Base-by-base conservation (phyloP, 2,797 vertebrate genomes). In the Anguilla anguilla region DNA sequence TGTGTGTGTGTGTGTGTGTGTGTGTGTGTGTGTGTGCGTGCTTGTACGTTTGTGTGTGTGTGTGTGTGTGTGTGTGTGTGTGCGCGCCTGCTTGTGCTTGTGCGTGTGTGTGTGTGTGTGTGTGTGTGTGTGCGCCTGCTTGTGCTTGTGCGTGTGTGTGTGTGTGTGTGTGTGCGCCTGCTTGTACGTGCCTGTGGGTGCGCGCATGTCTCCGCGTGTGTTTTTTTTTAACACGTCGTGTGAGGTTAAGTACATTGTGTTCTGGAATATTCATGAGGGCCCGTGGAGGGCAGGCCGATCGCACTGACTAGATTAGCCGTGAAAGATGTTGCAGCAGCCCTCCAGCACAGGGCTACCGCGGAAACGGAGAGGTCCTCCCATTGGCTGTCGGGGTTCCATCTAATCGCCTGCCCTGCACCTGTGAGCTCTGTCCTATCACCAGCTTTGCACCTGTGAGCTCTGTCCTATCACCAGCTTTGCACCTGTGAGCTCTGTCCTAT, bases 151-250 rank as follows among this genome's bases (percentile, higher is more conserved):
- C n/a, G n/a, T n/a, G n/a, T n/a, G n/a, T 64, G 19, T 64, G 22
- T 64, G 61, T 64, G 22, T 25, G 43, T 59, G 79, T 84, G 81
- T 79, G 83, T 83, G 86, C 17, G 77, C 84, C 51, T 28, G 55
- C 81, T 83, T 85, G 55, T 69, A 79, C 3, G 28, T 53, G n/a
- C n/a, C n/a, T n/a, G n/a, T n/a, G 25, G 31, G 35, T 79, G 35
- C 9, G 59, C 51, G 35, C 19, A 55, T 83, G 43, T 10, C 15
- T 79, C 49, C 28, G 31, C 57, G 49, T 6, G 72, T 13, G n/a
- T n/a, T n/a, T 1, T 64, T 22, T 64, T 25, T 67, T n/a, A n/a
- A 7, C 19, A 61, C n/a, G 25, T 67, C 22, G 25, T 67, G 6
- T 67, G 22, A 67, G 61, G 61, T 25, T 67, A 67, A 67, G 61